Evolutionary conservation across 30 jellyfish, hydroid and myxozoan species (phyloP).

Genomic region (Pseudorhiza aurosa): DNA sequence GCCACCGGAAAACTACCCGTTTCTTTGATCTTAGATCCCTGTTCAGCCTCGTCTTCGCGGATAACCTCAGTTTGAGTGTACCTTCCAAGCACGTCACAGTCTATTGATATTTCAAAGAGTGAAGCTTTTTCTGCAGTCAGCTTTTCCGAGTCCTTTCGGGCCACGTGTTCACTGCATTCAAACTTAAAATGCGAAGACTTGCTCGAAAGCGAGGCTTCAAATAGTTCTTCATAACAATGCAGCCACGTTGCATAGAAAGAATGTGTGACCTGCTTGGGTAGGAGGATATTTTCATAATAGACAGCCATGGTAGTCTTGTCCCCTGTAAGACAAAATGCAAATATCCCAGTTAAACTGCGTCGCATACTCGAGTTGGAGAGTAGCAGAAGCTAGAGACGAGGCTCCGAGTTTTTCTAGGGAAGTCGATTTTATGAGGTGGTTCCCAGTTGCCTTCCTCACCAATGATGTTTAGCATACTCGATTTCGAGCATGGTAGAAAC

Average conservation of each 20-base stretch:
- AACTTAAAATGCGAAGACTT: conserved; percentile 53
- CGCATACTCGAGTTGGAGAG: too few relatives aligned
- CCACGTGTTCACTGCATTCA: conserved; percentile 1
- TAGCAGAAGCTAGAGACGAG: too few relatives aligned
- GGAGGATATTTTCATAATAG: conserved; percentile 74
- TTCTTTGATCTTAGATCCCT: background rate
- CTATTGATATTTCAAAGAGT: conserved; percentile 17
- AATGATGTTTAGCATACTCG: too few relatives aligned
- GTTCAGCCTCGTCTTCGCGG: conserved; percentile 28
- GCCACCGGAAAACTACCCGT: background rate
- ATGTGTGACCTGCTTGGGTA: conserved; percentile 92
- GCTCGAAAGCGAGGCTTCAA: conserved; percentile 73
- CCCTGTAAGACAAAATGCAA: too few relatives aligned
- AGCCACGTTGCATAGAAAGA: conserved; percentile 82
- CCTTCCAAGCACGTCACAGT: conserved; percentile 39
- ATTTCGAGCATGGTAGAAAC: too few relatives aligned
- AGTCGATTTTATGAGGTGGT: too few relatives aligned
- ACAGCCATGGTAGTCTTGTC: conserved; percentile 73
- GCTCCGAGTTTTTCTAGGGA: too few relatives aligned
- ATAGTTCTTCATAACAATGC: conserved; percentile 89
- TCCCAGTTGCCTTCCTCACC: too few relatives aligned
- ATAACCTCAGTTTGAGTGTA: conserved; percentile 37
- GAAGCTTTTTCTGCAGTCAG: conserved; percentile 27
- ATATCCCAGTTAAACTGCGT: too few relatives aligned
- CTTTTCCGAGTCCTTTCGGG: conserved; percentile 39